These are phyloP conservation scores for Sylvia borin DNA, from an alignment of 2,797 vertebrate species.

Conservation along the genomic window DNA sequence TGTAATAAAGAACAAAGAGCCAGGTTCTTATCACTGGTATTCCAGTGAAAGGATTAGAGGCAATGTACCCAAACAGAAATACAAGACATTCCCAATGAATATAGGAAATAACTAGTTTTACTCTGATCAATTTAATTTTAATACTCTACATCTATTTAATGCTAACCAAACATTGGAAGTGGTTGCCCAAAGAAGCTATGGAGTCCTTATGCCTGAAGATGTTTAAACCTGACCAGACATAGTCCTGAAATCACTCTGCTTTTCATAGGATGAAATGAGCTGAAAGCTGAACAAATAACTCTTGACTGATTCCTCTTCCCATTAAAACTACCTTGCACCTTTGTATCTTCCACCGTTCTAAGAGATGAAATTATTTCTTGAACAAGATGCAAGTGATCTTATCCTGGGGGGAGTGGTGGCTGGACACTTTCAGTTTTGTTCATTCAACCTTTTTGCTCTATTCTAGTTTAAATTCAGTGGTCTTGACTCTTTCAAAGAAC, in stretches of 20 bases:
- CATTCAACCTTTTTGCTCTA: not conserved
- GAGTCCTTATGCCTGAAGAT: not conserved
- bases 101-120: not conserved
- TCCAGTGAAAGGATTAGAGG: not conserved
- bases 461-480: not conserved
- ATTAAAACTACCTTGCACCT: not conserved
- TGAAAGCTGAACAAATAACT: not conserved
- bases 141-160: too few species aligned
- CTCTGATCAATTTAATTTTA: too few species aligned
- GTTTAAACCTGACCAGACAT: not conserved
- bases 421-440: not conserved
- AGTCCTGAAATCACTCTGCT: not conserved
- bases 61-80: not conserved
- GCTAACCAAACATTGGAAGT: not conserved
- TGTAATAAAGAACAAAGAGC: not conserved
- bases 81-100: not conserved
- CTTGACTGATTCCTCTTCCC: not conserved
- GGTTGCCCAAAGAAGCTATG: not conserved
- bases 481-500: not conserved
- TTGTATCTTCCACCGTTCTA: not conserved
- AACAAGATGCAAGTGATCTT: not conserved
- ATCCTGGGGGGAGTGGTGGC: fast-evolving
- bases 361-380: not conserved
- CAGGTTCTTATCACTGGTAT: not conserved
- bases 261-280: not conserved